Base-by-base conservation (phyloP, 2,113 vertebrate genomes). In the Indri indri region DNA sequence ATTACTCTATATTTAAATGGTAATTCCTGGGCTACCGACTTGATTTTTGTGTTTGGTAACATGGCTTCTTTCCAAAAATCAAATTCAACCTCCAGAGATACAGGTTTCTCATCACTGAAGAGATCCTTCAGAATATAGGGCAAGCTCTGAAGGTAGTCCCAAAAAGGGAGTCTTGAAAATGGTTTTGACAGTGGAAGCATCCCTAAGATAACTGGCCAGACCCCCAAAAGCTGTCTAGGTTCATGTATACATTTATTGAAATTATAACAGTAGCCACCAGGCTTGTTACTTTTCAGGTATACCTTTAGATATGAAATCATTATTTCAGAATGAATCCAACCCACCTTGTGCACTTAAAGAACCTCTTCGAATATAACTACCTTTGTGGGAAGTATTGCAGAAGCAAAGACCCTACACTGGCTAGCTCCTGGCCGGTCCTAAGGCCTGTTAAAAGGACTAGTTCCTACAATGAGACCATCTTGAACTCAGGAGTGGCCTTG, bases 401-500 rank as follows among this genome's bases (percentile, higher is more conserved):
- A 47, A 77, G 45, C 54, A 71, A 40, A 68, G 45, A 27, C 32
- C 9, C 18, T 32, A 22, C 5, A 20, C 65, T 32, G 17, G 16
- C 45, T 82, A 71, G 32, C 27, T 45, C 40, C 54, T 91, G 61
- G 18, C 25, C 11, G 32, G 16, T 3, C 5, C 54, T 45, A 22
- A 77, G 76, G 68, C 91, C 52, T 91, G 25, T 81, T 92, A 34
- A 42, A 25, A 81, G 42, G 6, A 91, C 30, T 81, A 34, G 50
- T 84, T 80, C 34, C 34, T 23, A 61, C 32, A 37, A 23, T n/a
- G 50, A 59, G 32, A 70, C 80, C 83, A 66, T 91, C 65, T 94
- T 95, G 94, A 97, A 92, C 59, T 93, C 70, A 90, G 70, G 30
- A 90, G 61, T 57, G 7, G 47, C 90, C 57, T 95, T 96, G 71